Evolutionary conservation across 2,113 vertebrate genomes (phyloP), one percentile per base, ranked within the genome.

Genomic region (Rhodinocichla rosea): DNA sequence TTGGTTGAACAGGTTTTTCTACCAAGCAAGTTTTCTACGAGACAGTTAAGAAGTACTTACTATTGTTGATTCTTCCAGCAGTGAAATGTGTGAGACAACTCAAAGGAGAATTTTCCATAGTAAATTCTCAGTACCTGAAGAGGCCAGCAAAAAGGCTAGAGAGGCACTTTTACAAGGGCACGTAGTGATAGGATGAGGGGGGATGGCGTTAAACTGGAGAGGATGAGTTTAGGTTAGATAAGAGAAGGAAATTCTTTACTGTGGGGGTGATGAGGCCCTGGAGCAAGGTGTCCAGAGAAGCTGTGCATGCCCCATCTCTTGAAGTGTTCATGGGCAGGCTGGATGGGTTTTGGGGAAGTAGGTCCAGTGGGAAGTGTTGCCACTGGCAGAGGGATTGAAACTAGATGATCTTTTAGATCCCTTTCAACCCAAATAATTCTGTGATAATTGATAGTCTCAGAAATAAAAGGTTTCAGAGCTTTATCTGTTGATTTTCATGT

Each of bases 91-190:
- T 24, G 13, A 26, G 45, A 6, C 9, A 26, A 0, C 28, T 73
- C 4, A 2, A 27, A 77, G 26, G 9, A 64, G 39, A 60, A 9
- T 37, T 52, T 83, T 11, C 20, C 1, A 0, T 24, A 67, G 27
- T 37, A 32, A 39, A 35, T 40, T 68, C 17, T 83, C 24, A 5
- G 14, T 55, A 23, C 17, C 5, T 45, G 4, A 22, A 68, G 45
- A 33, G n/a, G 50, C 45, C 53, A 47, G 20, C 40, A 10, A 13
- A 53, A 63, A 49, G 42, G 30, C 56, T 69, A 40, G 47, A 56
- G 63, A 63, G 55, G 30, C 26, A 14, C 35, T 56, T 69, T 42
- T 83, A 4, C 17, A 35, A 11, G 27, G 35, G 15, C 32, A 7
- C 6, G 15, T 23, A 47, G 40, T 23, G 40, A 24, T 16, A 24